Percentiles rank a stretch among this genome's conserved stretches.
These are phyloP conservation scores for Cantharis rufa DNA, from an alignment of 2,888 invertebrate species.

Conservation along the genomic window DNA sequence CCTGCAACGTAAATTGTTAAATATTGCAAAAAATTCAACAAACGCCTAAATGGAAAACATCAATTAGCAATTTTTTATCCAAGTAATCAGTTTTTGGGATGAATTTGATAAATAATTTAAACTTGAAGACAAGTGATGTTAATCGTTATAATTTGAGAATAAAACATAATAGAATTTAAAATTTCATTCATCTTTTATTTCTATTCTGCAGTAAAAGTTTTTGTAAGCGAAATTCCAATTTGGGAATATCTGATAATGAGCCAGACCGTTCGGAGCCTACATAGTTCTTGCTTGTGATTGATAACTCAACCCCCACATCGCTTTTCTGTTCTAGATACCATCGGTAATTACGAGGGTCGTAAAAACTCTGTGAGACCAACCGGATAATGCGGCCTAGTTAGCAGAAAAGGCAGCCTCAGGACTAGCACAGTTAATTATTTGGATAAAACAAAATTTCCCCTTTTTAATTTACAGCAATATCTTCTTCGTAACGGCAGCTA, in stretches of 20 bases:
- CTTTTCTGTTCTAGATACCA: constrained; percentile 23
- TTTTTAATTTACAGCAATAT: constrained; percentile 27
- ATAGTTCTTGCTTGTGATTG: constrained; percentile 23
- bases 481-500: constrained; percentile 5
- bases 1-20: too few species aligned
- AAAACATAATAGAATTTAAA: background rate
- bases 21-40: too few species aligned
- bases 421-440: constrained; percentile 30
- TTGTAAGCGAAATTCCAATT: constrained; percentile 7
- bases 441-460: constrained; percentile 30
- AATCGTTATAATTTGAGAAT: background rate
- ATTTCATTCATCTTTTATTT: background rate
- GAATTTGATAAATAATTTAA: background rate
- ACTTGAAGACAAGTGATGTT: background rate
- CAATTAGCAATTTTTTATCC: background rate
- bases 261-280: constrained; percentile 12
- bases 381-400: constrained; percentile 31
- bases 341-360: constrained; percentile 31
- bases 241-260: constrained; percentile 9
- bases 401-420: constrained; percentile 30
- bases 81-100: background rate
- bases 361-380: constrained; percentile 29
- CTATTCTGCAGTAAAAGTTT: background rate
- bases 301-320: constrained; percentile 20
- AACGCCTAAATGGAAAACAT: background rate